Conservation (phyloP, 1,140 invertebrate genomes). For the Hyles euphorbiae region DNA sequence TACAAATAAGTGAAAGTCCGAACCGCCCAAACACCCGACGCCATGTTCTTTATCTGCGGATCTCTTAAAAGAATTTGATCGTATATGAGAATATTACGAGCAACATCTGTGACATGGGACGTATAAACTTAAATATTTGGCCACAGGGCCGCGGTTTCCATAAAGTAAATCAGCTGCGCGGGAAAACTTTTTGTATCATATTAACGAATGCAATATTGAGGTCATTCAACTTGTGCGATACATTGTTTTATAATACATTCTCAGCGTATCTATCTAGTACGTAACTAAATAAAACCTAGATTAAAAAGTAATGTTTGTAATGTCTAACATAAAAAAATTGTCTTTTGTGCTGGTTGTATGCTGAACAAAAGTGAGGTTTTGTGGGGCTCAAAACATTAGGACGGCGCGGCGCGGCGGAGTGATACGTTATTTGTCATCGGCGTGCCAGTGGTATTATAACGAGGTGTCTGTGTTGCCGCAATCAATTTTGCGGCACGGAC, state of each 20-base stretch:
- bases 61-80: slow-evolving; percentile 75
- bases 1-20: slow-evolving; percentile 74
- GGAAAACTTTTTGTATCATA: background rate
- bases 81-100: slow-evolving; percentile 71
- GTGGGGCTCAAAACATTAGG: no score
- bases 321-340: background rate
- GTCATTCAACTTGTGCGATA: no score
- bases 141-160: slow-evolving; percentile 16
- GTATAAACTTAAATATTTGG: slow-evolving; percentile 66
- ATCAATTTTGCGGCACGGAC: slow-evolving; percentile 56
- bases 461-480: slow-evolving; percentile 46
- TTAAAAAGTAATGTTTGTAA: no score
- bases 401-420: background rate
- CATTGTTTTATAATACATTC: no score
- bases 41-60: slow-evolving; percentile 70
- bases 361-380: no score
- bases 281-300: no score
- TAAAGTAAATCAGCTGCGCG: slow-evolving; percentile 1
- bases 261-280: no score
- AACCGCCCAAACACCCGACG: slow-evolving; percentile 63
- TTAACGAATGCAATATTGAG: no score
- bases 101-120: slow-evolving; percentile 71
- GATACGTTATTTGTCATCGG: slow-evolving; percentile 41
- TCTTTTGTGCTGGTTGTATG: background rate
- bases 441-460: slow-evolving; percentile 52